Evolutionary conservation across 2,888 invertebrate species (phyloP), one percentile per base, ranked within the genome.

Genomic region (Scaptomyza reducta): DNA sequence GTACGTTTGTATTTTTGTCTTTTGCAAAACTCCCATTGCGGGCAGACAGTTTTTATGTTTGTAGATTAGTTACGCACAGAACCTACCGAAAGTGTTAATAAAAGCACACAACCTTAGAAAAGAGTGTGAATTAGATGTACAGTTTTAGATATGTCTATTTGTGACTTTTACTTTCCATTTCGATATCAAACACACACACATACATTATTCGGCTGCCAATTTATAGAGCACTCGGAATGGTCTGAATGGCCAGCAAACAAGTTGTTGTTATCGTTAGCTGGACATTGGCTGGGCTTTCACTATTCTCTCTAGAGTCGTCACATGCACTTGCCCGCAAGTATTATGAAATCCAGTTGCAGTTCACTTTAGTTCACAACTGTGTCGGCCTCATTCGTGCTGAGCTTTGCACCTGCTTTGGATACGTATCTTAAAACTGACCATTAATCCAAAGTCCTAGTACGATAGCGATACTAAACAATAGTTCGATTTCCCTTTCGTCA

Each of bases 11-110:
- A 22, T 61, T 55, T 50, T 9, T 47, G 9, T 16, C 31, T 2
- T 82, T 83, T 83, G 80, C 80, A 83, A 79, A 80, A 76, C 77
- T 67, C 63, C 74, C 64, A 10, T 4, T 79, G 77, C 49, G 16
- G 16, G 50, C 47, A 40, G 47, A 69, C 44, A 44, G 63, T 69
- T 79, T 77, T 77, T 66, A 57, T 66, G 69, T 66, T 59, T 68
- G 70, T 38, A 61, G 59, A 57, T 66, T 77, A 67, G 62, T 57
- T 58, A 25, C 35, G 46, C 50, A 42, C 53, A 69, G 70, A 69
- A 69, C 41, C n/a, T 9, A 45, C 42, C n/a, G 35, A 27, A 25
- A 16, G 25, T 11, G 38, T 4, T 44, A 56, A 55, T 74, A 41
- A 53, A 69, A 55, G n/a, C n/a, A 55, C 18, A 5, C 41, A 22